Conservation (phyloP, 2,888 invertebrate species). For the Eretmocerus hayati region DNA sequence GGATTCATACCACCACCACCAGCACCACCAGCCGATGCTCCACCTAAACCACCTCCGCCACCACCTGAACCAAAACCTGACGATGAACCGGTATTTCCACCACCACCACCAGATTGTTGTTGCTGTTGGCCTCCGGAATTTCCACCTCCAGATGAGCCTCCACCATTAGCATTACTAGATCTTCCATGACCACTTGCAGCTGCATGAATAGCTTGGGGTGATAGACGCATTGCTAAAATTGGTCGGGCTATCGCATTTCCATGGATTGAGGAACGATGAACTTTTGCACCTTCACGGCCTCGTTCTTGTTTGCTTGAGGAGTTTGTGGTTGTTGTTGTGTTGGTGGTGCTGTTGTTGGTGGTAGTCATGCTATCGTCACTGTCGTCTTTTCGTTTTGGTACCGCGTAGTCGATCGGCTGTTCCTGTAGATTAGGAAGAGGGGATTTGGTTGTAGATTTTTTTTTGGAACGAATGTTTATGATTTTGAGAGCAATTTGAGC, state of each 20-base stretch:
- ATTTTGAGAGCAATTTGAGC: no score
- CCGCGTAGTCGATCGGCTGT: constrained; percentile 82
- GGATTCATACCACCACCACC: constrained; percentile 70
- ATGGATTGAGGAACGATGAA: constrained; percentile 31
- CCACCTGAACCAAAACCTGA: no score
- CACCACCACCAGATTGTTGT: constrained; percentile 57
- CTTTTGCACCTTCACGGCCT: constrained; percentile 51
- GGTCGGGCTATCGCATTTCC: constrained; percentile 43
- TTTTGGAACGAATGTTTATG: no score
- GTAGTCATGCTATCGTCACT: no score
- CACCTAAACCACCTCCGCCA: constrained; percentile 51
- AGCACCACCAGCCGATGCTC: constrained; percentile 54
- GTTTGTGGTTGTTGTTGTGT: constrained; percentile 39
- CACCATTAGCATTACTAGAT: constrained; percentile 47
- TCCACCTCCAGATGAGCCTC: constrained; percentile 24
- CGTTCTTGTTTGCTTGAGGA: constrained; percentile 35
- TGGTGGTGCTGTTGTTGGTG: no score
- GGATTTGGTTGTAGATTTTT: no score
- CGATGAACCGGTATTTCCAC: constrained; percentile 44
- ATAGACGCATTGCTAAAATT: constrained; percentile 40
- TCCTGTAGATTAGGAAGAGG: no score
- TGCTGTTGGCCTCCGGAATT: constrained; percentile 17
- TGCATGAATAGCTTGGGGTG: constrained; percentile 33
- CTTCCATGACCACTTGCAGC: constrained; percentile 74
- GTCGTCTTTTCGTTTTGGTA: constrained; percentile 71